phyloP scores from a whole-genome alignment of 2,113 vertebrate genomes.

The Ia io region DNA sequence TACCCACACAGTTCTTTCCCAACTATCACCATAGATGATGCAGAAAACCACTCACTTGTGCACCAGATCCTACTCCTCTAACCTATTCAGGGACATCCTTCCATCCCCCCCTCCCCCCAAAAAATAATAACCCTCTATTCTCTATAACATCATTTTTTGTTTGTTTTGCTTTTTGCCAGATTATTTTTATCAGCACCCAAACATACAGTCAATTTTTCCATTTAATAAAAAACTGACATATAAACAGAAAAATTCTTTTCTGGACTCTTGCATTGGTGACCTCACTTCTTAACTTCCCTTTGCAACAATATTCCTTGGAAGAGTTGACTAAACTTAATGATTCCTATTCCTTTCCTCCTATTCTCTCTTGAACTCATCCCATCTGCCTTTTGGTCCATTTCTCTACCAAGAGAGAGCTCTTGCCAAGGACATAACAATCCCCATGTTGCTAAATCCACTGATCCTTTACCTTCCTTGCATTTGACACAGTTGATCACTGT shows the following conservation, averaged over 20 bases:
- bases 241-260: not conserved
- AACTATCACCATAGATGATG: accelerated
- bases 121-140: not conserved
- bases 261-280: not conserved
- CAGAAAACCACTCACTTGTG: not conserved
- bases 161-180: not conserved
- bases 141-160: not conserved
- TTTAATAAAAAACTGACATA: not conserved
- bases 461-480: not conserved
- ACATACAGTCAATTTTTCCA: not conserved
- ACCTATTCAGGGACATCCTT: not conserved
- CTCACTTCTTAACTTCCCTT: not conserved
- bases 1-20: accelerated
- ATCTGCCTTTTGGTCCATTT: not conserved
- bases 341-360: not conserved
- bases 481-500: not conserved
- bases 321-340: not conserved
- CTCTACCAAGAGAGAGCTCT: not conserved
- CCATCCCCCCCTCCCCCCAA: too few relatives aligned
- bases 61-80: not conserved
- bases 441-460: not conserved
- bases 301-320: not conserved
- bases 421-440: not conserved
- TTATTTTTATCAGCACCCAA: not conserved
- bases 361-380: not conserved